Base-by-base conservation (phyloP, 2,888 invertebrate species). In the Amorpha juglandis region DNA sequence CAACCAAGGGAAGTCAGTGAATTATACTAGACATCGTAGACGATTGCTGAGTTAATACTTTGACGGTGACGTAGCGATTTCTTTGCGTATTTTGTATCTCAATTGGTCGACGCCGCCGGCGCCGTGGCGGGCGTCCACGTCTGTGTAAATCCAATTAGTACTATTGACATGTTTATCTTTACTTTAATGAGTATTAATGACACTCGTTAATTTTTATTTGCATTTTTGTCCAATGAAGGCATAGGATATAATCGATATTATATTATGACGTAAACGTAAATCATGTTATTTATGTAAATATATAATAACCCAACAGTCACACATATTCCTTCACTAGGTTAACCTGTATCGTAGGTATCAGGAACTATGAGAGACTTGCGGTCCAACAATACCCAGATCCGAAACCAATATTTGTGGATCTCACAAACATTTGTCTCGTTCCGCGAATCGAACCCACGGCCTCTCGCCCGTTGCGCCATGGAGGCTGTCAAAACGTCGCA, bases 71-170 rank as follows among this genome's bases (percentile, higher is more conserved):
- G 42, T 38, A 12, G 42, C 42, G 3, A 27, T 19, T 50, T 58
- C 33, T 64, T 64, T 58, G 58, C 58, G 55, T 33, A 63, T 52
- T 42, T 35, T 35, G 64, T 6, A 38, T 21, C 38, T 65, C 45
- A 65, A 66, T 66, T 63, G 53, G 62, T 52, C 27, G 63, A 63
- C 66, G 52, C 45, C 63, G 53, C 51, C 27, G 63, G 66, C 66
- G 63, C 53, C 33, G 52, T 42, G 52, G 42, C 62, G 52, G 38
- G 53, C 62, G 48, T 63, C 50, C 64, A 55, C 51, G 55, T 12
- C 55, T 45, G 68, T 66, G 73, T 77, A 77, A 78, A 78, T 78
- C 76, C 77, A 77, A 77, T 80, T 80, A 78, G 73, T 63, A 55
- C 48, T 67, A 71, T 70, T 70, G 78, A 78, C 77, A 75, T 77